These are phyloP conservation scores for Mormyrus proboscirostris DNA, from an alignment of 2,797 vertebrate species.

Conservation along the genomic window DNA sequence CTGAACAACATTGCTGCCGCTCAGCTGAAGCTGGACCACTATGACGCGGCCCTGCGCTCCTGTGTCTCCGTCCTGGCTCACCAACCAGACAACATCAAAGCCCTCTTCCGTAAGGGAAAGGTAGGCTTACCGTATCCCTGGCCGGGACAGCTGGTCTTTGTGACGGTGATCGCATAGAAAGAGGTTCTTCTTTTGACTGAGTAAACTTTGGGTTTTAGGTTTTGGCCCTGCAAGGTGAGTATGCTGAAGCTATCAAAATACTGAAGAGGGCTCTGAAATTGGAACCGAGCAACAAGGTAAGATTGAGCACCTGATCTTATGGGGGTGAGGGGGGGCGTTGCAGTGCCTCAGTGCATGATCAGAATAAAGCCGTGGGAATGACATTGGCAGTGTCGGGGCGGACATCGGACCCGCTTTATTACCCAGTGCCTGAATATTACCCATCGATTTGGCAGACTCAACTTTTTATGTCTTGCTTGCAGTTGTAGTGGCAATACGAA, in stretches of 20 bases:
- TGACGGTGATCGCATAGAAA: not conserved
- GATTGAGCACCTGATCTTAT: not conserved
- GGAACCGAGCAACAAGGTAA: slow-evolving; percentile 93
- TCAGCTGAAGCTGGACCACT: slow-evolving; percentile 89
- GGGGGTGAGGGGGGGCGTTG: not conserved
- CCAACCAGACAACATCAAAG: slow-evolving; percentile 90
- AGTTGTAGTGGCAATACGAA: not conserved
- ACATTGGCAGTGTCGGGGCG: not conserved
- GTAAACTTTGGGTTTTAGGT: slow-evolving; percentile 60
- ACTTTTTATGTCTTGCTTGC: not conserved
- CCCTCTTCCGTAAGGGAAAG: slow-evolving; percentile 93
- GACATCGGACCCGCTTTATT: not conserved
- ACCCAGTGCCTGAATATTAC: not conserved
- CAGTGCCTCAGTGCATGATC: not conserved
- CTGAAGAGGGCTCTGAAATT: slow-evolving; percentile 81
- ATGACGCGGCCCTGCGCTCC: slow-evolving; percentile 81
- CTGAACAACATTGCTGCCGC: slow-evolving; percentile 96
- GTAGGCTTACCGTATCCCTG: slow-evolving; percentile 47
- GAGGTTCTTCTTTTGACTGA: not conserved
- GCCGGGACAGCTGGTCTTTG: not conserved
- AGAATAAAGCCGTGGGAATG: not conserved
- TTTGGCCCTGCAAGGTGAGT: slow-evolving; percentile 82
- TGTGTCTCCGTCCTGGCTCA: slow-evolving; percentile 78
- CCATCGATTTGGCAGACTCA: not conserved
- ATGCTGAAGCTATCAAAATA: slow-evolving; percentile 79